Conservation (phyloP, 1,140 invertebrate genomes). For the Rhizoglyphus robini region DNA sequence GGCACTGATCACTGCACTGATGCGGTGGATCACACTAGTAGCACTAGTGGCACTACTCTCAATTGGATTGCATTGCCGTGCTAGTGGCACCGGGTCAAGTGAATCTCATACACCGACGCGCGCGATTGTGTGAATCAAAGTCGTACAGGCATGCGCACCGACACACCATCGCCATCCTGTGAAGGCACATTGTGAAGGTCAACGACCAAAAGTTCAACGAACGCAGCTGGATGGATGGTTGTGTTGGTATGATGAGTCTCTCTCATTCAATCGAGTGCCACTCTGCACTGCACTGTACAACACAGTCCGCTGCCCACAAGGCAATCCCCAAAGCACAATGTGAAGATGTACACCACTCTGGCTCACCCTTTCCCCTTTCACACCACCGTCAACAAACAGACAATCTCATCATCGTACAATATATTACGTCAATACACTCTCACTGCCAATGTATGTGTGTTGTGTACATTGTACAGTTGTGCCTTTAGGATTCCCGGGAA, state of each 20-base stretch:
- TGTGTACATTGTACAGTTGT: too few relatives aligned
- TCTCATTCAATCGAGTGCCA: background rate
- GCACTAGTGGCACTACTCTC: too few relatives aligned
- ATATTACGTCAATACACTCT: too few relatives aligned
- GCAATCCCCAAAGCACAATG: background rate
- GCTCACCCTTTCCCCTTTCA: too few relatives aligned
- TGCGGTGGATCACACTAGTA: background rate
- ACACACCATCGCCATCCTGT: background rate
- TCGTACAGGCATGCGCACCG: background rate
- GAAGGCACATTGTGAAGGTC: constrained; percentile 1
- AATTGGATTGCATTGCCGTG: too few relatives aligned
- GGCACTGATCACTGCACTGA: background rate
- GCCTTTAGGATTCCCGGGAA: too few relatives aligned
- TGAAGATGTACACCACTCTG: too few relatives aligned
- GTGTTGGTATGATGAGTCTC: background rate
- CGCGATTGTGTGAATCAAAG: background rate
- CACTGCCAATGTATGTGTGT: too few relatives aligned
- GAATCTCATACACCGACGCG: background rate
- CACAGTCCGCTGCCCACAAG: background rate
- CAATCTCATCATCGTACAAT: too few relatives aligned
- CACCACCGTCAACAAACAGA: too few relatives aligned
- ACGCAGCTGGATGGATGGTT: background rate
- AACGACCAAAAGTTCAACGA: background rate
- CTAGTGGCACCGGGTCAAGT: background rate
- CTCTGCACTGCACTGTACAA: background rate